A percentile compares a stretch with the other conserved stretches of the same genome.
Conservation (phyloP, 2,113 vertebrate genomes). For the Nicator chloris region DNA sequence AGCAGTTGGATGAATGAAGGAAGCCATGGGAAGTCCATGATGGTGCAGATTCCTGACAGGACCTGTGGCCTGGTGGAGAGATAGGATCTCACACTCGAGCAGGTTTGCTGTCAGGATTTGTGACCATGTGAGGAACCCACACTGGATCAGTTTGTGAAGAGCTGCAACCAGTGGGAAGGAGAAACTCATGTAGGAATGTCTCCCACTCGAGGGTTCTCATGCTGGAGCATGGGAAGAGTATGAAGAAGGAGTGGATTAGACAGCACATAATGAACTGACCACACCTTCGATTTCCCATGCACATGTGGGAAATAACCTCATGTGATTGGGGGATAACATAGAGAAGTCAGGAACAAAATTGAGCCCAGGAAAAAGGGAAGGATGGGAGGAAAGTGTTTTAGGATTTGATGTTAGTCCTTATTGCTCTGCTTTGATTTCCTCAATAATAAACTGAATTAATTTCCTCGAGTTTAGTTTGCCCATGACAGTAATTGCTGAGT, state of each 20-base stretch:
- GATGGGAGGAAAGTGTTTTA: neutral
- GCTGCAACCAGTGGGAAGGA: neutral
- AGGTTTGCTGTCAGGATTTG: too few species aligned
- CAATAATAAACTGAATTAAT: neutral
- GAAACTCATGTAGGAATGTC: neutral
- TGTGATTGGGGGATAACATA: rapidly evolving
- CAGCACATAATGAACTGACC: neutral
- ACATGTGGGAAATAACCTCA: too few species aligned
- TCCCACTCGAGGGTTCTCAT: neutral
- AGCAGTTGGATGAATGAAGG: neutral
- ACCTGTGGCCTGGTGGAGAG: neutral
- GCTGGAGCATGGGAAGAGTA: neutral
- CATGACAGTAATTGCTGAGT: rapidly evolving
- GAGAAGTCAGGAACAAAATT: neutral
- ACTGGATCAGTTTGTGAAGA: neutral
- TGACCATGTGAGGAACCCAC: neutral
- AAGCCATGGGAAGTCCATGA: neutral
- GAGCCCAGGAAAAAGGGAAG: neutral
- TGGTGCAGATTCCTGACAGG: neutral
- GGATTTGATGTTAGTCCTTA: neutral
- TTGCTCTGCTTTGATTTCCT: neutral
- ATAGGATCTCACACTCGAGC: neutral
- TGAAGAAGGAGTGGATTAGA: neutral
- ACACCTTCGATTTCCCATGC: rapidly evolving
- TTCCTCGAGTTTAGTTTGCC: rapidly evolving